Percentiles rank a stretch among this genome's conserved stretches.
Conservation (phyloP, 2,888 invertebrate genomes). For the Cantharis flavilabris region DNA sequence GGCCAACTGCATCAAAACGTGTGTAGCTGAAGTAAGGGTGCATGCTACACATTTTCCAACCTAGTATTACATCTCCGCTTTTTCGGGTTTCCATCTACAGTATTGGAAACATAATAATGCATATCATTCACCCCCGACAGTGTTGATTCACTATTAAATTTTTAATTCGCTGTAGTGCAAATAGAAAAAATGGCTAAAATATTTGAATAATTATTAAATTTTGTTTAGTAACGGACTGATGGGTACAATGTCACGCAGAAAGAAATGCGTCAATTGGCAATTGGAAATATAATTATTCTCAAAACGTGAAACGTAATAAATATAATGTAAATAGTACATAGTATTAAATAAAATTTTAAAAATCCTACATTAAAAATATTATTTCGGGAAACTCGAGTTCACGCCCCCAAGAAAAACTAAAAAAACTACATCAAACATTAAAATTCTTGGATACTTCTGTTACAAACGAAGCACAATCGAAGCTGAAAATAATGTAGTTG, state of each 20-base stretch:
- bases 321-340: no score
- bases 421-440: background rate
- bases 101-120: no score
- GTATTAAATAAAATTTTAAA: no score
- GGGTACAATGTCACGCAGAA: background rate
- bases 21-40: background rate
- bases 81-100: background rate
- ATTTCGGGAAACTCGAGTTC: background rate
- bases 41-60: background rate
- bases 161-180: no score
- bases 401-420: background rate
- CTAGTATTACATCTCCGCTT: background rate
- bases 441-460: background rate
- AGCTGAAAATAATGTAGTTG: background rate
- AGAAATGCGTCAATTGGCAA: background rate
- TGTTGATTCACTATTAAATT: no score
- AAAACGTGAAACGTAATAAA: background rate
- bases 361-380: background rate
- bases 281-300: background rate
- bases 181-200: no score
- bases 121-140: no score
- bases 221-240: background rate
- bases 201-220: background rate
- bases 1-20: no score
- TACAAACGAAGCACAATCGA: background rate